Evolutionary conservation across 2,113 vertebrate species (phyloP).

Genomic region (Siniperca chuatsi): DNA sequence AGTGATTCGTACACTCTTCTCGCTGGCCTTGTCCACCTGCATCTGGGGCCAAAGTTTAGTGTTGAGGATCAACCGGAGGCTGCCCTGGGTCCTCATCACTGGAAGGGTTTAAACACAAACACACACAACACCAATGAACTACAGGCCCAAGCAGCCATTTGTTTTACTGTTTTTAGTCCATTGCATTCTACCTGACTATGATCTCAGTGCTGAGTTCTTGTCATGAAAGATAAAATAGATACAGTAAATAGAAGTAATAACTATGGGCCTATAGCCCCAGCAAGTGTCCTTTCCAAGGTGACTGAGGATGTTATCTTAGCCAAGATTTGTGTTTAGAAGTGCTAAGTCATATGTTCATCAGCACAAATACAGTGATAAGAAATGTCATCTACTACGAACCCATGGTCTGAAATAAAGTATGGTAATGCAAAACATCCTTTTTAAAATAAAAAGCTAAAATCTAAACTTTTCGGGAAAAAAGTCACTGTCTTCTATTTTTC

Average conservation of each 20-base stretch:
- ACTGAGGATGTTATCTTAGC: background rate
- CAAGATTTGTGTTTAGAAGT: background rate
- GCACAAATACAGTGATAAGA: background rate
- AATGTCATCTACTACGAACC: background rate
- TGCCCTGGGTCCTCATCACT: conserved; percentile 99
- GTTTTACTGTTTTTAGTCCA: too few species aligned
- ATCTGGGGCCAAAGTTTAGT: conserved; percentile 99
- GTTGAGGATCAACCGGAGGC: conserved; percentile 96
- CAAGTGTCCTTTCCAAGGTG: background rate
- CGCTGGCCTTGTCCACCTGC: conserved; percentile 99
- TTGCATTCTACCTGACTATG: background rate
- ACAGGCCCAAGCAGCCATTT: background rate
- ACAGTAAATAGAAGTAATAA: background rate
- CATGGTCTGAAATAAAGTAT: background rate
- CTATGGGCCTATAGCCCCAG: background rate
- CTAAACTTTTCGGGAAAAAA: background rate
- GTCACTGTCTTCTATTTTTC: background rate
- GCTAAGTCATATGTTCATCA: background rate
- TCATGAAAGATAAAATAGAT: background rate
- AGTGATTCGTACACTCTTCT: conserved; percentile 97
- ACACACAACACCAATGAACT: background rate
- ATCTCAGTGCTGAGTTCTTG: background rate
- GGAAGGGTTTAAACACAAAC: conserved; percentile 40
- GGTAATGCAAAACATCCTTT: background rate
- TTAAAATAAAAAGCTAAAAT: background rate